Conservation (phyloP, 2,113 vertebrate genomes). For the Pseudolaguvia tuberculata region DNA sequence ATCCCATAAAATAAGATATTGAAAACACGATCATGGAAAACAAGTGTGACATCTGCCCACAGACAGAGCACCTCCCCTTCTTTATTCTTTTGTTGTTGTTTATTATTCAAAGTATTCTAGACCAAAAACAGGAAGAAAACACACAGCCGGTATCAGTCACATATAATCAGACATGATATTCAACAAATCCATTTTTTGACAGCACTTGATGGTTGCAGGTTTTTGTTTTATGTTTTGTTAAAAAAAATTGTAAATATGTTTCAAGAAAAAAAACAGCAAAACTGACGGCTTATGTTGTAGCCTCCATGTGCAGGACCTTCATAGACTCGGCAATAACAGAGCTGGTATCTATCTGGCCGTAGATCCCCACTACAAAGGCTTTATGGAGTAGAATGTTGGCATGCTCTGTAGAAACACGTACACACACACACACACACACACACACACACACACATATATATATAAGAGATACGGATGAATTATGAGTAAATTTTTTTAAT, state of each 20-base stretch:
- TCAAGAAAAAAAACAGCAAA: neutral
- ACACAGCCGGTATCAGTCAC: neutral
- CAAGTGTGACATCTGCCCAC: neutral
- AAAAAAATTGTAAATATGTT: neutral
- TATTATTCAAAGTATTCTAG: conserved; percentile 38
- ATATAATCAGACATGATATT: neutral
- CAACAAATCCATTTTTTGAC: neutral
- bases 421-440: no score
- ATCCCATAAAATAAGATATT: neutral
- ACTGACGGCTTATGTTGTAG: conserved; percentile 71
- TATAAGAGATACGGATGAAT: no score
- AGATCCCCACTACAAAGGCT: conserved; percentile 94
- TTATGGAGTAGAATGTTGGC: conserved; percentile 88
- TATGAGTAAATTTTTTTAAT: neutral
- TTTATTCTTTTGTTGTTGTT: conserved; percentile 7
- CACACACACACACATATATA: no score
- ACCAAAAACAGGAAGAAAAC: neutral
- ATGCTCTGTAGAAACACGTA: conserved; percentile 71
- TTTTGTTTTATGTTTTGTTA: neutral
- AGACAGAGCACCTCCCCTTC: neutral
- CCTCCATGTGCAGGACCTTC: conserved; percentile 93
- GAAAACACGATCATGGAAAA: conserved; percentile 1
- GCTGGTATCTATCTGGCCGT: conserved; percentile 91
- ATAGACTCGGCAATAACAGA: conserved; percentile 90
- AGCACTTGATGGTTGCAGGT: neutral